Conservation (phyloP, 2,797 vertebrate species). For the Poecilia velifera region DNA sequence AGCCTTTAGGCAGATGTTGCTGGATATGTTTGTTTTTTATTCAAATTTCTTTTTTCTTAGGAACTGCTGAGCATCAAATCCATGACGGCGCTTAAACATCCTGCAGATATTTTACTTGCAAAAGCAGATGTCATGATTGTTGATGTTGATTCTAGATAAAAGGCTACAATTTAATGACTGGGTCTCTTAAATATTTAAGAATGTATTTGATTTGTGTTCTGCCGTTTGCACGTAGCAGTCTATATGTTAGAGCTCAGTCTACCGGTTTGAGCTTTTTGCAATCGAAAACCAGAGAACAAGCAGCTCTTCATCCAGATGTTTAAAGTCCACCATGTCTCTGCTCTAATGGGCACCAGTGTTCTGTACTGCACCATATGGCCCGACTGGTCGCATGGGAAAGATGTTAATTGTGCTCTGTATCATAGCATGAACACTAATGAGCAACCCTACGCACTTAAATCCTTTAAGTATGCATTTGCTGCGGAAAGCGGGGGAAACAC, state of each 20-base stretch:
- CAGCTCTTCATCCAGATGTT: slow-evolving; percentile 24
- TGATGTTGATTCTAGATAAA: background rate
- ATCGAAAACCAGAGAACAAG: background rate
- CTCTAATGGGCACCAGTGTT: slow-evolving; percentile 26
- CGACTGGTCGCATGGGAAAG: slow-evolving; percentile 44
- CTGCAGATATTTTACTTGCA: background rate
- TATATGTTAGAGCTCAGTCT: background rate
- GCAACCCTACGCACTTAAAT: slow-evolving; percentile 59
- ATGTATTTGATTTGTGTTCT: slow-evolving; percentile 12
- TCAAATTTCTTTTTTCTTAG: background rate
- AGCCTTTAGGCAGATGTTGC: background rate
- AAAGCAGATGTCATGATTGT: background rate
- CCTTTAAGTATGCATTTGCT: slow-evolving; percentile 65
- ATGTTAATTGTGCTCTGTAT: slow-evolving; percentile 57
- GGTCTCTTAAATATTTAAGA: background rate
- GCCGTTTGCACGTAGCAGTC: background rate
- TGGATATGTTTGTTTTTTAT: background rate
- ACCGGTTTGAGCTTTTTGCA: slow-evolving; percentile 1
- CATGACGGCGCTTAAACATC: background rate
- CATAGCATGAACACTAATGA: slow-evolving; percentile 61
- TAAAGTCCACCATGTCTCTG: background rate
- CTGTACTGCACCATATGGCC: slow-evolving; percentile 31
- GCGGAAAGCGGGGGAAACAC: slow-evolving; percentile 29
- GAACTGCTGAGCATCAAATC: slow-evolving; percentile 3
- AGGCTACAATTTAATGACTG: background rate